Evolutionary conservation across 2,113 vertebrate species (phyloP), one percentile per base, ranked within the genome.

Genomic region (Nesoenas mayeri): DNA sequence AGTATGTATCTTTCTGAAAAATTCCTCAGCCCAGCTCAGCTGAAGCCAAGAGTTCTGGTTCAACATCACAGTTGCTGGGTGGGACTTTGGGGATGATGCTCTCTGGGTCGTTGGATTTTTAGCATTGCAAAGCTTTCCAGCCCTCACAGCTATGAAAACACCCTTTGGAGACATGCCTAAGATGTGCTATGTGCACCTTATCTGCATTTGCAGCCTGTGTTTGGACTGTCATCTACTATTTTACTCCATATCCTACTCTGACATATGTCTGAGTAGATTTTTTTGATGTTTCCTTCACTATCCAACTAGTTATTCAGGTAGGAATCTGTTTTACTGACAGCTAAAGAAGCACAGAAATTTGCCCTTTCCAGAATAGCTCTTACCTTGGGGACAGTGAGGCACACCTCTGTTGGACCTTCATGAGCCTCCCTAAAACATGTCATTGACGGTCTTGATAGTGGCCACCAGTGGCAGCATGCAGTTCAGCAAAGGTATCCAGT

Each of bases 141-240:
- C 22, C 66, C 22, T 50, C 26, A 54, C 8, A 84, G 38, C 3
- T 65, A 44, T 17, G 26, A 86, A 83, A 83, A 38, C 2, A 8
- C 7, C 36, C 16, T 58, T 64, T 83, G 47, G 42, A 85, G 44
- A 21, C 9, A n/a, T n/a, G 5, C 7, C 10, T 79, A 50, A 61
- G 18, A 11, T 32, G 22, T 71, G 14, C 14, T 29, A 53, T 2
- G 8, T 54, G 5, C 10, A 29, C 24, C 9, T 65, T 83, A 5
- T 26, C 44, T 77, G 24, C 21, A 29, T 78, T 78, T 79, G 9
- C 28, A 66, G 13, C 8, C 44, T 1, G 0, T 29, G 12, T 57
- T 86, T 53, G 34, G 12, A 44, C 26, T 56, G 34, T 31, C 1
- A 0, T 78, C 36, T 2, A 0, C 16, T n/a, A 5, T 40, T 74